Base-by-base conservation (phyloP, 1,140 invertebrate genomes). In the Aphelenchoides avenae region DNA sequence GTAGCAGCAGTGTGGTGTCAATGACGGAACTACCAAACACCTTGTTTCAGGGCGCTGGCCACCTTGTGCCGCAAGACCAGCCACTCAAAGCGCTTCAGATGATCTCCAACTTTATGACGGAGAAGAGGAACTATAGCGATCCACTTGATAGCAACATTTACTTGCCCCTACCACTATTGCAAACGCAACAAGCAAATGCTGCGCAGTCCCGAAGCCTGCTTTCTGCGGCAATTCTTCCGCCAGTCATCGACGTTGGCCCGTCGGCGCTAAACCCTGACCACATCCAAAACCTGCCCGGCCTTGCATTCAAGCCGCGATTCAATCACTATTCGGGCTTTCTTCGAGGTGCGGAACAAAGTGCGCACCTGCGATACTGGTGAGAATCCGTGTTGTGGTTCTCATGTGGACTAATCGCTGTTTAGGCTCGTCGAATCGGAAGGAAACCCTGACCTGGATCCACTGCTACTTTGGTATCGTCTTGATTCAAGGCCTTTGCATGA, bases 401-500 rank as follows among this genome's bases (percentile, higher is more conserved):
- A 18, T n/a, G n/a, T n/a, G n/a, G n/a, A 50, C 6, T 3, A 1
- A 1, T 24, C 13, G 20, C 15, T 18, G 60, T 76, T 72, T 52
- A 71, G 71, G 65, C 61, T 70, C 41, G 37, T 64, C 1, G 77
- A 81, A 59, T 80, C 79, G 22, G 58, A 76, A 39, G 68, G 59
- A 13, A 73, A 77, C 54, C 80, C 81, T 4, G 47, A 47, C 5
- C 66, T 49, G 29, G 81, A 80, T 60, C 82, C 81, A 18, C 22
- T 82, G 3, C 66, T 83, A 7, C 56, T 83, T 15, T 83, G 81
- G 81, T 58, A 46, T 4, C n/a, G n/a, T n/a, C n/a, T n/a, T n/a
- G n/a, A n/a, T n/a, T n/a, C n/a, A n/a, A n/a, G n/a, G n/a, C n/a
- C n/a, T n/a, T n/a, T n/a, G n/a, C n/a, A n/a, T n/a, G n/a, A n/a